Evolutionary conservation across 2,888 invertebrate species (phyloP).

Genomic region (Nemotelus pantherinus): DNA sequence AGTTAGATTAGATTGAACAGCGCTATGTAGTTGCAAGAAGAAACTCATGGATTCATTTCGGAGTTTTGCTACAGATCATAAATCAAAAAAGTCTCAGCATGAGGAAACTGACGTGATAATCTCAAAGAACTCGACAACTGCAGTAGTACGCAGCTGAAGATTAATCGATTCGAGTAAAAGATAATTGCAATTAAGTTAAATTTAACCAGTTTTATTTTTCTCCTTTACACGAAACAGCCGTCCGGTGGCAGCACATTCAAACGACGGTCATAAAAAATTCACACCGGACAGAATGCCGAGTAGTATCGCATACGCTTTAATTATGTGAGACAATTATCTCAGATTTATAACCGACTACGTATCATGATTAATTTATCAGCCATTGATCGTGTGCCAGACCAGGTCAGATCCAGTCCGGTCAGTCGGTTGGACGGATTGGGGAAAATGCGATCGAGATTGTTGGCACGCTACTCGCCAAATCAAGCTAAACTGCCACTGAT

Average conservation of each 20-base stretch:
- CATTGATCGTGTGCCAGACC: slow-evolving; percentile 12
- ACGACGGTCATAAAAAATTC: slow-evolving; percentile 1
- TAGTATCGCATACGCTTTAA: slow-evolving; percentile 12
- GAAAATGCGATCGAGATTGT: background rate
- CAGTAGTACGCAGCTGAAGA: background rate
- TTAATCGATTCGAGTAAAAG: slow-evolving; percentile 13
- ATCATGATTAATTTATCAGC: slow-evolving; percentile 24
- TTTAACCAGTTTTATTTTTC: background rate
- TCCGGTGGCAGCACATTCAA: background rate
- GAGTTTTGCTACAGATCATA: too few species aligned
- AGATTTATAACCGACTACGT: slow-evolving; percentile 36
- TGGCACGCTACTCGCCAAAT: background rate
- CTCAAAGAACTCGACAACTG: too few species aligned
- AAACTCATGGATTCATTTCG: too few species aligned
- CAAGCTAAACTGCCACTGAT: background rate
- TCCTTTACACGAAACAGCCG: background rate
- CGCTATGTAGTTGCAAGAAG: too few species aligned
- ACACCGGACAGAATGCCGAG: background rate
- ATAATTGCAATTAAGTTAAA: slow-evolving; percentile 15
- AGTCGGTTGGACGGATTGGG: background rate
- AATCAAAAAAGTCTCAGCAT: too few species aligned
- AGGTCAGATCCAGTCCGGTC: background rate
- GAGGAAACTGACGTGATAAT: too few species aligned
- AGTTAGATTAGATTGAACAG: too few species aligned
- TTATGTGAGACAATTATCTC: slow-evolving; percentile 37